phyloP scores from a whole-genome alignment of 2,113 vertebrate species.

The Tympanuchus pallidicinctus region DNA sequence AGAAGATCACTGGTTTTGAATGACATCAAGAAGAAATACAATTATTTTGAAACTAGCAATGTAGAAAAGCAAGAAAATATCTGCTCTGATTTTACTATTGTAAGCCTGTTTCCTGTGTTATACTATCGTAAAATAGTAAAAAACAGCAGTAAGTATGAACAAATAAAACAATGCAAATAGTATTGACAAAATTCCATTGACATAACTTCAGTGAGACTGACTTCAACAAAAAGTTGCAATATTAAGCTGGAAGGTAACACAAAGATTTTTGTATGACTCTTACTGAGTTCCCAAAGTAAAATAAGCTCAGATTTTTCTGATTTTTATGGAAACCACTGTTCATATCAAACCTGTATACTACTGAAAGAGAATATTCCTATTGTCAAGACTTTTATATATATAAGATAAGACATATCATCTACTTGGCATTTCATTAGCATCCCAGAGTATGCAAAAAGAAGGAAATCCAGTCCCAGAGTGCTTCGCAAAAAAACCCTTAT shows the following conservation, averaged over 20 bases:
- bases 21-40: not conserved
- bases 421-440: slow-evolving; percentile 24
- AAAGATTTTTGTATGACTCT: not conserved
- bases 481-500: not conserved
- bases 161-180: not conserved
- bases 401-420: not conserved
- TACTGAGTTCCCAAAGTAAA: not conserved
- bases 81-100: not conserved
- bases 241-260: not conserved
- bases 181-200: too few relatives aligned
- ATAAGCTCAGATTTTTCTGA: not conserved
- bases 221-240: not conserved
- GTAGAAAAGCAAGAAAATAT: not conserved
- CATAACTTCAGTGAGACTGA: not conserved
- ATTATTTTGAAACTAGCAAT: not conserved
- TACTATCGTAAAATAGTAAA: not conserved
- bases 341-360: not conserved
- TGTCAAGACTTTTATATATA: not conserved
- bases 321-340: not conserved
- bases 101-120: not conserved
- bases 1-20: not conserved
- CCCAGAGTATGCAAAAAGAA: not conserved
- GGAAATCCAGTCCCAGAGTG: not conserved
- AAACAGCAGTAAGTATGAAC: not conserved
- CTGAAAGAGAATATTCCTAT: not conserved